Evolutionary conservation across 2,797 vertebrate species (phyloP), one percentile per base, ranked within the genome.

Genomic region (Anguilla marmorata): DNA sequence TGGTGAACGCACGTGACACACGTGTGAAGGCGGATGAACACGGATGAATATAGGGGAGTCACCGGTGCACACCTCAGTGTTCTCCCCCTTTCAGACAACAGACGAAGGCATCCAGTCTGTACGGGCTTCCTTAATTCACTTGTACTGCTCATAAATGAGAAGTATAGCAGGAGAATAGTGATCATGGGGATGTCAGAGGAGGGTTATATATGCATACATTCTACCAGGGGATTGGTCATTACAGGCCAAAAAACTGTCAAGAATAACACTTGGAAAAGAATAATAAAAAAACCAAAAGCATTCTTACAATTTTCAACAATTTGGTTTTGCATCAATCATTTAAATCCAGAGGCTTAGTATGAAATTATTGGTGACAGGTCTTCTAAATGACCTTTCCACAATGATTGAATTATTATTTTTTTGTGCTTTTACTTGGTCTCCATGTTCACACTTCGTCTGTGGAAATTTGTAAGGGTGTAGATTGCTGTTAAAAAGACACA

Each of bases 281-380:
- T 33, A 12, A 30, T 30, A 74, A 74, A 74, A 72, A 72, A 74
- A 33, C 1, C 2, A 30, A 30, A 30, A 74, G 30, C 69, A 74
- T 74, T 74, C 27, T 30, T 74, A 14, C 69, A 74, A 74, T 74
- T 74, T 33, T 11, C n/a, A 74, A 33, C 69, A 74, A 74, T 74
- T 74, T 74, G 69, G n/a, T 74, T 74, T 74, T 74, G 69, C 69
- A 74, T 74, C 27, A 30, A 33, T 74, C 69, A 74, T 30, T 74
- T 33, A 74, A 30, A 9, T 74, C 30, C 69, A 30, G 69, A 45
- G 37, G 14, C 30, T 2, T 14, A 19, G 14, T 41, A 14, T 79
- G 74, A 79, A 45, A 41, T 79, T 79, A 45, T 41, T 21, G 30
- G 14, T 37, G 69, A 33, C 74, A 14, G 74, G 74, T 41, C 16